These are phyloP conservation scores for Stomatorhinus walkeri DNA, from an alignment of 2,797 vertebrate genomes.

Conservation along the genomic window DNA sequence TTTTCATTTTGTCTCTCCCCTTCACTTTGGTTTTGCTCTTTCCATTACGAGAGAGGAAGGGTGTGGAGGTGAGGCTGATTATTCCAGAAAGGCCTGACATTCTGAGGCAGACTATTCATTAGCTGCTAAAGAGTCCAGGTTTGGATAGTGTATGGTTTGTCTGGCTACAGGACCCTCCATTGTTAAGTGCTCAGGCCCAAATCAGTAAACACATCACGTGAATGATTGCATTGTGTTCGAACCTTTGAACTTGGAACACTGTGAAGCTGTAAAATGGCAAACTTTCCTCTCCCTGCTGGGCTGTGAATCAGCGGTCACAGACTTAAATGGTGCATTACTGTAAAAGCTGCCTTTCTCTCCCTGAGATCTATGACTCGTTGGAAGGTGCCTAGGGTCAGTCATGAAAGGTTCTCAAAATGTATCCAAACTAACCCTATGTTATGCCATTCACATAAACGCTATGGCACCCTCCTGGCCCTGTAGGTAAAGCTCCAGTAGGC, in stretches of 20 bases:
- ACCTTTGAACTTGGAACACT: not conserved
- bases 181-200: not conserved
- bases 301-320: not conserved
- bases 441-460: not conserved
- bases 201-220: not conserved
- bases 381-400: not conserved
- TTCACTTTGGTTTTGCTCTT: conserved; percentile 35
- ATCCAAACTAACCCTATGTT: not conserved
- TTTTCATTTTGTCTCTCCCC: conserved; percentile 20
- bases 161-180: conserved; percentile 24
- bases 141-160: conserved; percentile 30
- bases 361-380: not conserved
- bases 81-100: not conserved
- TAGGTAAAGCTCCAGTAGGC: not conserved
- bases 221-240: not conserved
- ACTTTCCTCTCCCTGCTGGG: not conserved
- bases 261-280: not conserved
- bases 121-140: conserved; percentile 39
- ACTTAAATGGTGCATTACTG: not conserved
- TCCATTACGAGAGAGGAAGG: conserved; percentile 32
- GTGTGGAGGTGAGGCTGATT: conserved; percentile 16
- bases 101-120: conserved; percentile 43
- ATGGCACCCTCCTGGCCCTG: not conserved
- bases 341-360: not conserved
- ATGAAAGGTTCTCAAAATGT: not conserved